Evolutionary conservation across 1,140 invertebrate genomes (phyloP), one percentile per base, ranked within the genome.

Genomic region (Pseudomyrmex flavicornis): DNA sequence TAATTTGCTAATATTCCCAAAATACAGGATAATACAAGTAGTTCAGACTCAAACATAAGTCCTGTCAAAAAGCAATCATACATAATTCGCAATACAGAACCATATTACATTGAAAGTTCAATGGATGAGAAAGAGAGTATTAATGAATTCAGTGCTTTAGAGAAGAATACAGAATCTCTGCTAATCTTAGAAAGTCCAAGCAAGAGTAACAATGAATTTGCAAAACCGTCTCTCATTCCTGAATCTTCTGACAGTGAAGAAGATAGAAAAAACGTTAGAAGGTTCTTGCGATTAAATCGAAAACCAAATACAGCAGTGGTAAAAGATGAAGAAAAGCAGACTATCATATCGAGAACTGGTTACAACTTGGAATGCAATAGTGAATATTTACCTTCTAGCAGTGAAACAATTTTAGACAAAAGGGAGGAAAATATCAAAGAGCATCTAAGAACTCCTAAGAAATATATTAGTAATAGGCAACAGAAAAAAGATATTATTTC

Each of bases 221-320:
- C 54, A 26, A 77, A 58, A 44, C 54, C 35, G 22, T 46, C 20
- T 54, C 17, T 73, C 70, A 77, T 79, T 58, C 17, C 17, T 58
- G 9, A 65, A 1, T 86, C 82, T 22, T 88, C 84, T 13, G 87
- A 88, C 2, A 89, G 88, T 12, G 88, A 89, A 3, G 59, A 79
- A 58, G 54, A 88, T 15, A 15, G 13, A n/a, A 46, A 35, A 63
- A 10, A n/a, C 17, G 3, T 59, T 58, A 82, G 20, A 75, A 58
- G 10, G 59, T 13, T 5, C 59, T 76, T 82, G 15, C 59, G 44
- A n/a, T 73, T 88, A 84, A 85, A 82, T 63, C 68, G 59, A 15
- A 70, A 65, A 15, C 7, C 12, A 7, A 59, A 26, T 4, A 13
- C 22, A 50, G 5, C 1, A 15, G 10, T 26, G 44, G 26, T 48